Evolutionary conservation across 1,140 invertebrate species (phyloP).

Genomic region (Heliconius himera): DNA sequence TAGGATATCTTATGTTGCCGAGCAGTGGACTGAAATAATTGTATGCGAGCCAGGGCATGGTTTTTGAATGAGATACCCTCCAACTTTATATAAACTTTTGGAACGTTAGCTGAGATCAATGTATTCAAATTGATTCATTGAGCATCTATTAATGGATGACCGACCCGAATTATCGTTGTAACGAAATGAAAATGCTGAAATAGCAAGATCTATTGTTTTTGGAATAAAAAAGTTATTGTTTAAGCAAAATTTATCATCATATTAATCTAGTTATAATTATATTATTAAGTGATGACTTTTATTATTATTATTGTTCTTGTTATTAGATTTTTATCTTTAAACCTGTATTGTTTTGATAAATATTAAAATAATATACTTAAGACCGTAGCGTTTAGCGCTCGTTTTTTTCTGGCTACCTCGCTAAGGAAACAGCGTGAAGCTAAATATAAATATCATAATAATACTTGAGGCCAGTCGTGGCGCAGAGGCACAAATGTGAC

Average conservation of each 20-base stretch:
- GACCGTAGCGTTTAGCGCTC: no score
- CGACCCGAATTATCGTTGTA: slow-evolving; percentile 54
- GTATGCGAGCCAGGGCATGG: slow-evolving; percentile 48
- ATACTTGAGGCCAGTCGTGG: no score
- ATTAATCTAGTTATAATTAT: neutral
- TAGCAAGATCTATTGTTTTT: slow-evolving; percentile 43
- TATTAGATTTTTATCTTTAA: neutral
- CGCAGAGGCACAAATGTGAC: no score
- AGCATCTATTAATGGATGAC: slow-evolving; percentile 60
- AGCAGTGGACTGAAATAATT: slow-evolving; percentile 52
- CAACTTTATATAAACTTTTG: slow-evolving; percentile 63
- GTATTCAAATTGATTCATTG: slow-evolving; percentile 73
- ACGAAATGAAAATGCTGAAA: slow-evolving; percentile 61
- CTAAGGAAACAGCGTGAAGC: no score
- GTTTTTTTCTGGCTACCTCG: no score
- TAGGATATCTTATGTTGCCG: slow-evolving; percentile 50
- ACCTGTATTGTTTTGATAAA: neutral
- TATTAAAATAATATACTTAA: neutral
- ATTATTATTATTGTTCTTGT: neutral
- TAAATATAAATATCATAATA: no score
- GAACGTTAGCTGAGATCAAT: slow-evolving; percentile 55
- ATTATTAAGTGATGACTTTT: neutral
- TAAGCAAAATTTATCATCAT: neutral
- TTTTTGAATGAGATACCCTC: slow-evolving; percentile 62
- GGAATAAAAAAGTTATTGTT: slow-evolving; percentile 19